Evolutionary conservation across 2,113 vertebrate species (phyloP).

Genomic region (Hystrix brachyura): DNA sequence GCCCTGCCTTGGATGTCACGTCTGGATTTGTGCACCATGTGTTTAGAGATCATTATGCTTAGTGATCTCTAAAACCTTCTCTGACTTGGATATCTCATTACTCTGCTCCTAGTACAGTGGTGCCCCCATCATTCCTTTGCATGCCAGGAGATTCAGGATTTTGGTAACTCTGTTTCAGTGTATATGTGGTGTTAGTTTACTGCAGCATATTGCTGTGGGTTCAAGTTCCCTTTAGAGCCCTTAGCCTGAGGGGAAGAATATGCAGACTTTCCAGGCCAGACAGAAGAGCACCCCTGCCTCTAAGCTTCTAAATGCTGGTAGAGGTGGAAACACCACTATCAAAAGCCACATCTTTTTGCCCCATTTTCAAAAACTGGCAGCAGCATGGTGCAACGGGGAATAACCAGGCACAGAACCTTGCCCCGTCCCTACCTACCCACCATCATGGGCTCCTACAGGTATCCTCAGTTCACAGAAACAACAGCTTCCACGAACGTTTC

Average conservation of each 20-base stretch:
- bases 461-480: neutral
- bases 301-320: neutral
- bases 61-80: too few species aligned
- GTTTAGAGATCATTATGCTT: neutral
- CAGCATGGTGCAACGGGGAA: neutral
- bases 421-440: accelerated
- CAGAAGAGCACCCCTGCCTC: neutral
- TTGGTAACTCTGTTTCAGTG: neutral
- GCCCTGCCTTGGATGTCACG: neutral
- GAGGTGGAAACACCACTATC: neutral
- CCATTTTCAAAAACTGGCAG: neutral
- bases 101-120: neutral
- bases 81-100: neutral
- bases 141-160: neutral
- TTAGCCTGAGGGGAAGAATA: accelerated
- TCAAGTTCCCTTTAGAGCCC: neutral
- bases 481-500: accelerated
- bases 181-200: neutral
- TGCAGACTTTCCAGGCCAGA: neutral
- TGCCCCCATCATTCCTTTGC: neutral
- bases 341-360: neutral
- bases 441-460: accelerated
- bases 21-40: neutral
- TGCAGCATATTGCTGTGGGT: accelerated
- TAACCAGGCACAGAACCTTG: accelerated